phyloP scores from a whole-genome alignment of 2,113 vertebrate genomes.

The Synchiropus splendidus region DNA sequence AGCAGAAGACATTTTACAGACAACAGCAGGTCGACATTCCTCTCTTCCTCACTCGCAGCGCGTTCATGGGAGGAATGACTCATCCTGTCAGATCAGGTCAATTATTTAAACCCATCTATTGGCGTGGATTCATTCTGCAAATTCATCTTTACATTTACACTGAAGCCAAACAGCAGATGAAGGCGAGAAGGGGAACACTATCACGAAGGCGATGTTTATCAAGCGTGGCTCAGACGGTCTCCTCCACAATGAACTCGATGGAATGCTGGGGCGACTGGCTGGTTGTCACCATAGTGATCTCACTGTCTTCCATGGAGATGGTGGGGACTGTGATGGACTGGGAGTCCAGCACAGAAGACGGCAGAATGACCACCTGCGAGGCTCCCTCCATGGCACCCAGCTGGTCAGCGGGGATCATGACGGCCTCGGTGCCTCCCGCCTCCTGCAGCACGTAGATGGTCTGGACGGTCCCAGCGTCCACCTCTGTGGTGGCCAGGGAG shows the following conservation, averaged over 20 bases:
- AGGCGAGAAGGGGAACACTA: too few species aligned
- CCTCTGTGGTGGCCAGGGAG: conserved; percentile 18
- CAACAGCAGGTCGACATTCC: too few species aligned
- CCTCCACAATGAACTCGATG: conserved; percentile 71
- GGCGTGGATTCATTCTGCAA: too few species aligned
- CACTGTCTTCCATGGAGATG: conserved; percentile 53
- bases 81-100: too few species aligned
- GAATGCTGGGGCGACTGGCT: conserved; percentile 59
- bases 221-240: conserved; percentile 48
- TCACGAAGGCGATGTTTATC: background rate
- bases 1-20: conserved; percentile 31
- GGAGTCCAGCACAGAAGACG: conserved; percentile 48
- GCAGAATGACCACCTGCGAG: conserved; percentile 67
- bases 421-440: conserved; percentile 41
- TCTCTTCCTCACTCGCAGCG: too few species aligned
- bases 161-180: too few species aligned
- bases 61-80: too few species aligned
- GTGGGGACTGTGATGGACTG: conserved; percentile 54
- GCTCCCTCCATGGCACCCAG: conserved; percentile 35
- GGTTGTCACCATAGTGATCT: conserved; percentile 57
- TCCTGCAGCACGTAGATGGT: conserved; percentile 68
- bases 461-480: conserved; percentile 50
- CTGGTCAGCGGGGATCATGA: conserved; percentile 57
- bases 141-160: too few species aligned
- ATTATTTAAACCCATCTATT: too few species aligned